Conservation (phyloP, 2,113 vertebrate genomes). For the Tyto alba region DNA sequence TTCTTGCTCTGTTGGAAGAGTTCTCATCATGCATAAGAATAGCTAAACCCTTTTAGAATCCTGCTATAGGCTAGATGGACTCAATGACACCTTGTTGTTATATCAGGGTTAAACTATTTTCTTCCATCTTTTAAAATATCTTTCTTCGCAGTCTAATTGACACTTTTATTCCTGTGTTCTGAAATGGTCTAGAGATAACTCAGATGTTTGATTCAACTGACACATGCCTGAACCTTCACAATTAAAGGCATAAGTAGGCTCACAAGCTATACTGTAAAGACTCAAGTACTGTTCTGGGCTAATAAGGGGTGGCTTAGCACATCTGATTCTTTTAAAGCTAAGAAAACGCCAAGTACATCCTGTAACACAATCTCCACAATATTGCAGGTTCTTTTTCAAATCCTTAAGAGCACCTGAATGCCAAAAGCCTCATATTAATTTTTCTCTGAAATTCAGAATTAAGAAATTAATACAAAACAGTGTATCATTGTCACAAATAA, state of each 20-base stretch:
- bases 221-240: background rate
- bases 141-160: background rate
- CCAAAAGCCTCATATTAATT: background rate
- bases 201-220: background rate
- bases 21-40: background rate
- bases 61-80: background rate
- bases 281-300: background rate
- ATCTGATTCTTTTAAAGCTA: background rate
- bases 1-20: background rate
- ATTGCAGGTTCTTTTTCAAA: background rate
- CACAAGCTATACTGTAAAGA: background rate
- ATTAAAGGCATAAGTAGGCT: background rate
- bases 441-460: background rate
- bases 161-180: background rate
- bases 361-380: background rate
- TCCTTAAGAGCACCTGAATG: background rate
- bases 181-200: background rate
- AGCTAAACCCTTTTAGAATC: background rate
- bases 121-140: background rate
- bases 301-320: background rate
- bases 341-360: background rate
- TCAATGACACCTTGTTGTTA: background rate
- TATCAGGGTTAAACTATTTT: background rate
- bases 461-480: background rate
- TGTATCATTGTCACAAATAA: background rate